Conservation (phyloP, 1,140 invertebrate species). For the Thaumatotibia leucotreta region DNA sequence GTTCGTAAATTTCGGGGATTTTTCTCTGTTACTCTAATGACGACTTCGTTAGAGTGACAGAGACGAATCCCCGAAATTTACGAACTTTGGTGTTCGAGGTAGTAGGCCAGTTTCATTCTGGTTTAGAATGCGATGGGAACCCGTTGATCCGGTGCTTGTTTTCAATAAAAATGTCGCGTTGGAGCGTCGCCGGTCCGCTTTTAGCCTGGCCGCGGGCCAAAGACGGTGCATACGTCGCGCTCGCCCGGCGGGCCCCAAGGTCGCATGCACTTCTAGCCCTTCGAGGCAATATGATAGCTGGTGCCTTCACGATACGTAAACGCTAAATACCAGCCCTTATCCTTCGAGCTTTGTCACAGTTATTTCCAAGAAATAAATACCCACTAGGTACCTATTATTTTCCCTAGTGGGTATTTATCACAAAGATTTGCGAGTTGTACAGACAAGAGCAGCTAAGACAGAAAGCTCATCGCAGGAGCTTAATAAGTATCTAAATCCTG, state of each 20-base stretch:
- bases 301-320: neutral
- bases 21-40: too few species aligned
- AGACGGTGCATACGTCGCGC: constrained; percentile 53
- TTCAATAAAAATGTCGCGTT: constrained; percentile 73
- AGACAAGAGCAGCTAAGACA: too few species aligned
- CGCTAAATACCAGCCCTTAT: neutral
- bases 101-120: neutral
- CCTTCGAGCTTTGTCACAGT: neutral
- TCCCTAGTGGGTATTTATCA: too few species aligned
- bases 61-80: too few species aligned
- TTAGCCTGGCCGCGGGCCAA: constrained; percentile 67
- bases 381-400: too few species aligned
- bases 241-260: constrained; percentile 52
- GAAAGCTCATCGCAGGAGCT: too few species aligned
- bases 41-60: too few species aligned
- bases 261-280: constrained; percentile 29
- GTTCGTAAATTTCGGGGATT: too few species aligned
- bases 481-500: too few species aligned
- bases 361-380: neutral
- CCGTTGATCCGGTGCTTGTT: constrained; percentile 61
- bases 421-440: too few species aligned
- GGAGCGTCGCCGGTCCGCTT: constrained; percentile 60
- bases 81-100: too few species aligned
- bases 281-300: constrained; percentile 7
- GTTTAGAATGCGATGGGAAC: constrained; percentile 35